phyloP scores from a whole-genome alignment of 2,113 vertebrate genomes.

The Gasterosteus nipponicus region DNA sequence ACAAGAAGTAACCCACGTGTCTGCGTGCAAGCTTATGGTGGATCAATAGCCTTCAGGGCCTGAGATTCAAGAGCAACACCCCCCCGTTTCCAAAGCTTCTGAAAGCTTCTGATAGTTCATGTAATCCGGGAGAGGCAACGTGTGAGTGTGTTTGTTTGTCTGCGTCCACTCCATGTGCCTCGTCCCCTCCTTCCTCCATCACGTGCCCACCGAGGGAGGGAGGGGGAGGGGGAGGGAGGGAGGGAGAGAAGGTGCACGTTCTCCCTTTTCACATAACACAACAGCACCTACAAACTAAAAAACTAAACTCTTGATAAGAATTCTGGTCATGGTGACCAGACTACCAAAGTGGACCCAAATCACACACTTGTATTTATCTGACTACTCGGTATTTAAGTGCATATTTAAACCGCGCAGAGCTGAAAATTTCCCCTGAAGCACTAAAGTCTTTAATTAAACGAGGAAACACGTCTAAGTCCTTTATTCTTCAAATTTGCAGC shows the following conservation, averaged over 20 bases:
- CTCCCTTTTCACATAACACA: too few relatives aligned
- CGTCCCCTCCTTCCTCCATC: constrained; percentile 52
- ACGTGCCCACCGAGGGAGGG: constrained; percentile 27
- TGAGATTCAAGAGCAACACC: constrained; percentile 62
- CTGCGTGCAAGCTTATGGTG: constrained; percentile 43
- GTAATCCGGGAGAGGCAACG: constrained; percentile 66
- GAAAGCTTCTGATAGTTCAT: constrained; percentile 66
- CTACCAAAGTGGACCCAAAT: too few relatives aligned
- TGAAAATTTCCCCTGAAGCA: background rate
- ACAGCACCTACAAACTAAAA: too few relatives aligned
- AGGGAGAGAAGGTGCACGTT: too few relatives aligned
- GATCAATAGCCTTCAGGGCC: constrained; percentile 73
- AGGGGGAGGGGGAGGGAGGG: background rate
- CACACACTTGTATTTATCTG: background rate
- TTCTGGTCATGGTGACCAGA: too few relatives aligned
- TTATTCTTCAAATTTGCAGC: background rate
- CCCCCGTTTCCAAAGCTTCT: constrained; percentile 67
- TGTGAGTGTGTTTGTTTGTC: constrained; percentile 38
- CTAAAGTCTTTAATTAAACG: background rate
- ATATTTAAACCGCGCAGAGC: background rate
- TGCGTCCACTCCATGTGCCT: constrained; percentile 55
- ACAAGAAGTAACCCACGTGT: constrained; percentile 25
- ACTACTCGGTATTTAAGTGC: background rate
- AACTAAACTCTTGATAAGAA: too few relatives aligned
- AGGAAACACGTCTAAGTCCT: background rate